Conservation (phyloP, 2,113 vertebrate genomes). For the Podarcis muralis region DNA sequence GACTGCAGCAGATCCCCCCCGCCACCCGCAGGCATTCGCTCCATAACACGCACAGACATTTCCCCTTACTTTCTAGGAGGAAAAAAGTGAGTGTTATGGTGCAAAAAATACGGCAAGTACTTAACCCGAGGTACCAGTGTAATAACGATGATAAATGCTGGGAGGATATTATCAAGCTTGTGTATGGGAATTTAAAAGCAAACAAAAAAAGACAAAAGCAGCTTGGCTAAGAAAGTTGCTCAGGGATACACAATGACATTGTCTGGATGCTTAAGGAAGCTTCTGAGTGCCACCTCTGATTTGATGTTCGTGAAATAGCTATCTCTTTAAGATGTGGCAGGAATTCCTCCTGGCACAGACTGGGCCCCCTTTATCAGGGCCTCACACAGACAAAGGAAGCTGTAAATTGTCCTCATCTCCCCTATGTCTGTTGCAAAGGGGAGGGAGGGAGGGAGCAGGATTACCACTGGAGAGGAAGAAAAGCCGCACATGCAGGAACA, state of each 20-base stretch:
- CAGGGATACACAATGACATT: background rate
- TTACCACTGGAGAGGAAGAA: background rate
- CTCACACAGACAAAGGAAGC: background rate
- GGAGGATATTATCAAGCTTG: background rate
- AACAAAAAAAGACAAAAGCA: background rate
- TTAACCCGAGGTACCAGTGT: no score
- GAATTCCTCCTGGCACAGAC: rapidly evolving
- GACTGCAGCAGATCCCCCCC: no score
- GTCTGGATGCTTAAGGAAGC: background rate
- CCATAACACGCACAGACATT: no score
- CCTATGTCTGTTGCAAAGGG: rapidly evolving
- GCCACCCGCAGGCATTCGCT: no score
- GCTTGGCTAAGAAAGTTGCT: background rate
- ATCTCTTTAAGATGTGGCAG: background rate
- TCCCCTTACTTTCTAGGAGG: no score
- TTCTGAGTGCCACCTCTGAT: background rate
- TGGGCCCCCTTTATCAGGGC: background rate
- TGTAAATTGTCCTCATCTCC: background rate
- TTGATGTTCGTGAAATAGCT: background rate
- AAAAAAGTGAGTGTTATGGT: no score
- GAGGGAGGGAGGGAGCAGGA: background rate
- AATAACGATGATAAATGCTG: background rate
- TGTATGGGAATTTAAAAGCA: background rate
- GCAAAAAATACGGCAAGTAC: no score
- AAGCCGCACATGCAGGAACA: background rate